Conservation (phyloP, 2,113 vertebrate genomes). For the Malurus elegans region DNA sequence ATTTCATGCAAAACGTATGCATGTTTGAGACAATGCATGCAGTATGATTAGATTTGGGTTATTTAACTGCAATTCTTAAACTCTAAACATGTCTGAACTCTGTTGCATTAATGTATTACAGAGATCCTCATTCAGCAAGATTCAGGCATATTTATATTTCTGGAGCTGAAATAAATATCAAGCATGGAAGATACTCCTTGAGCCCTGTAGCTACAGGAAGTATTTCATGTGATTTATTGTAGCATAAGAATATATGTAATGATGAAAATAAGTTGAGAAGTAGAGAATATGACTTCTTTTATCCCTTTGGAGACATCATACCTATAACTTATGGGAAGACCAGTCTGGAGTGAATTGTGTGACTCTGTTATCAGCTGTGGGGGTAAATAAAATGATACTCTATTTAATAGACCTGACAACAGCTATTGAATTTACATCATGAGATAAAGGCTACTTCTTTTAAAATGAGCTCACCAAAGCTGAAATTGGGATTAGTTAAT, state of each 20-base stretch:
- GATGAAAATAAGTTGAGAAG: constrained; percentile 34
- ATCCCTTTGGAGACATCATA: constrained; percentile 27
- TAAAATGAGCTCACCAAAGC: constrained; percentile 4
- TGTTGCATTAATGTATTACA: neutral
- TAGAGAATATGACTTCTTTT: constrained; percentile 27
- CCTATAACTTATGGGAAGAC: neutral
- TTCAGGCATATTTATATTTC: constrained; percentile 3
- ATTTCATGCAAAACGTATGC: neutral
- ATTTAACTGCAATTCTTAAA: constrained; percentile 17
- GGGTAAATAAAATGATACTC: constrained; percentile 50
- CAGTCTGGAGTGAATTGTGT: constrained; percentile 13
- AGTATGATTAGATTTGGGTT: neutral
- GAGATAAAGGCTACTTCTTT: constrained; percentile 20
- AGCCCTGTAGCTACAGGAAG: constrained; percentile 5
- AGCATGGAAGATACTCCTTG: neutral
- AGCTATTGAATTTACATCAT: constrained; percentile 43
- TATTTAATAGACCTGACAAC: constrained; percentile 41
- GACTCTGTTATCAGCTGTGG: constrained; percentile 4
- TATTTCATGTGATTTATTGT: constrained; percentile 50
- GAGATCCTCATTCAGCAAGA: neutral
- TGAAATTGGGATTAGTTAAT: neutral
- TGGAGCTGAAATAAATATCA: constrained; percentile 27
- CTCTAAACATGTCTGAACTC: neutral
- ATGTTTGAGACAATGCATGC: neutral
- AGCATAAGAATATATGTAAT: neutral